Evolutionary conservation across 2,113 vertebrate genomes (phyloP).

Genomic region (Corythoichthys intestinalis): DNA sequence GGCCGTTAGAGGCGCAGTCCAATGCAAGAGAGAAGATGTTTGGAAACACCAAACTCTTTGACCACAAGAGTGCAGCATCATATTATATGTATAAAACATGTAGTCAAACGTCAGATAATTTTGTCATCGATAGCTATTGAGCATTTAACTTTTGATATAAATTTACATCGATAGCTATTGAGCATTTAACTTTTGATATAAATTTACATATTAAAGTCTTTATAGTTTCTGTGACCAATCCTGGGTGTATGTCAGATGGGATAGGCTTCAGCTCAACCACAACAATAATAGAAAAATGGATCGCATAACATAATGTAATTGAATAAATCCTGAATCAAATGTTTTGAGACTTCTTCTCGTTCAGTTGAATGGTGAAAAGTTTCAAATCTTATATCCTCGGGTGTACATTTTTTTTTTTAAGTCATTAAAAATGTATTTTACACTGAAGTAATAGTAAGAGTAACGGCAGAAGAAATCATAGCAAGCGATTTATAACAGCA

Average conservation of each 20-base stretch:
- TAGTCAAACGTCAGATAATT: background rate
- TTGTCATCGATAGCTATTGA: background rate
- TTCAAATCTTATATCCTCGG: too few species aligned
- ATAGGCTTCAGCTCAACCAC: background rate
- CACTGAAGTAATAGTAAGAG: too few species aligned
- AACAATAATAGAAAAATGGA: too few species aligned
- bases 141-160: too few species aligned
- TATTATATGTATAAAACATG: background rate
- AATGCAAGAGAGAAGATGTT: background rate
- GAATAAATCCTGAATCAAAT: too few species aligned
- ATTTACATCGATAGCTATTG: background rate
- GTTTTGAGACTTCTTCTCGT: too few species aligned
- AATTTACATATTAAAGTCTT: background rate
- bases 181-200: too few species aligned
- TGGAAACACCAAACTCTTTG: background rate
- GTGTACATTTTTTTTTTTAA: too few species aligned
- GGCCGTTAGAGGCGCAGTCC: too few species aligned
- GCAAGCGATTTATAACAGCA: background rate
- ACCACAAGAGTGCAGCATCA: constrained; percentile 55
- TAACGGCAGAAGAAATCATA: background rate
- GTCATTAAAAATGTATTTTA: too few species aligned
- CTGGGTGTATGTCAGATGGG: background rate
- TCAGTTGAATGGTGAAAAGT: too few species aligned
- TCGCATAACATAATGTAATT: too few species aligned
- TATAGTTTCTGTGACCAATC: background rate